These are phyloP conservation scores for Diadema setosum DNA, from an alignment of 35 echinoderm and acorn worm species.

Conservation along the genomic window DNA sequence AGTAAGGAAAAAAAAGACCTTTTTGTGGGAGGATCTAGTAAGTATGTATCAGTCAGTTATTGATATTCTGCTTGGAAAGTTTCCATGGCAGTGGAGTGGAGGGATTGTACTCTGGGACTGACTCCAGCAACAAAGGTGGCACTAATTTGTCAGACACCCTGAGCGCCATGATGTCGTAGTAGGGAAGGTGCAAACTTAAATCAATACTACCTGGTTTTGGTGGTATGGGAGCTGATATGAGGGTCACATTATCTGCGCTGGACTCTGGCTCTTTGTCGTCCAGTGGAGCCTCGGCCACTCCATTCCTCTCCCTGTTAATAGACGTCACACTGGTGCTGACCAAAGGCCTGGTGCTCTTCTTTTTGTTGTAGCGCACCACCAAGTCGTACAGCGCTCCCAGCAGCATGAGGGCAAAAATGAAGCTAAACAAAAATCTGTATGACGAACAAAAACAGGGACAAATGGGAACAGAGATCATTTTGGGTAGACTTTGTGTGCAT, in stretches of 20 bases:
- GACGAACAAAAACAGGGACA: background rate
- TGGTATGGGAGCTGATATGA: background rate
- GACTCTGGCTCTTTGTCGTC: background rate
- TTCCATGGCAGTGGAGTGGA: background rate
- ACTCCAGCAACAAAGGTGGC: background rate
- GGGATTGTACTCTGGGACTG: background rate
- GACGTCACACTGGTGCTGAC: background rate
- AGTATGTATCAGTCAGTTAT: too few species aligned
- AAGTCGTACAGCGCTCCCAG: background rate
- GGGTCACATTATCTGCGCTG: background rate
- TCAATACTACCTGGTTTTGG: background rate
- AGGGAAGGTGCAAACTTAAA: too few species aligned
- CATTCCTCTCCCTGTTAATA: background rate
- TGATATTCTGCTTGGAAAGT: background rate
- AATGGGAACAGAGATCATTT: background rate
- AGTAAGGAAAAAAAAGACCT: too few species aligned
- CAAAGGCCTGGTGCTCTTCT: background rate
- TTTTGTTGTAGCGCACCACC: background rate
- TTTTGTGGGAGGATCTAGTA: too few species aligned
- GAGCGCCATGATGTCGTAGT: too few species aligned
- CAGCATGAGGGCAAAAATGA: background rate
- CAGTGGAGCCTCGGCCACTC: background rate
- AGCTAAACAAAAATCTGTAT: background rate
- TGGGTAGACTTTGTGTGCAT: too few species aligned
- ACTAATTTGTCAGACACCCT: background rate